Percentiles rank a stretch among this genome's conserved stretches.
Evolutionary conservation across 2,888 invertebrate genomes (phyloP).

Genomic region (Prenolepis imparis): DNA sequence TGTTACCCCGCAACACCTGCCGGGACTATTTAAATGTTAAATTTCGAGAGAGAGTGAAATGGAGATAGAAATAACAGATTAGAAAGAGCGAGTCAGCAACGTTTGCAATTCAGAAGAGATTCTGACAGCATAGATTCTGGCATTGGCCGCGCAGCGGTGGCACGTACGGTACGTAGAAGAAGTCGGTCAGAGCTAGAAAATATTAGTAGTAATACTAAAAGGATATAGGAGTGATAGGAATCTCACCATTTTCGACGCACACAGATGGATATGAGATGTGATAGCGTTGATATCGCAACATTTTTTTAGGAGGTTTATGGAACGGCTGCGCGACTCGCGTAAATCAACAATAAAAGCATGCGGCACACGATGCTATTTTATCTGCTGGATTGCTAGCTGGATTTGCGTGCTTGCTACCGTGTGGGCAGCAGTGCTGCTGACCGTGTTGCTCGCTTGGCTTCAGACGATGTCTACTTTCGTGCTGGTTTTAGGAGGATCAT

Average conservation of each 20-base stretch:
- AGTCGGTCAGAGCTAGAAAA: conserved; percentile 85
- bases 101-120: conserved; percentile 78
- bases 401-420: too few species aligned
- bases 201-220: conserved; percentile 83
- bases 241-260: conserved; percentile 86
- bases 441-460: too few species aligned
- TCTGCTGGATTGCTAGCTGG: too few species aligned
- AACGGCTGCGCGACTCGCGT: conserved; percentile 78
- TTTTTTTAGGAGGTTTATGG: conserved; percentile 70
- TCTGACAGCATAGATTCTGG: conserved; percentile 81
- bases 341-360: too few species aligned
- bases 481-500: too few species aligned
- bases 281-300: conserved; percentile 85
- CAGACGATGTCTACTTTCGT: too few species aligned
- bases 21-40: conserved; percentile 81
- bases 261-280: conserved; percentile 86
- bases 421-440: too few species aligned
- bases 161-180: conserved; percentile 82
- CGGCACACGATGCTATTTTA: too few species aligned
- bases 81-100: conserved; percentile 70
- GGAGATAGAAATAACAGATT: conserved; percentile 33
- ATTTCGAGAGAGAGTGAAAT: conserved; percentile 73
- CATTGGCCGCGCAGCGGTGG: conserved; percentile 82
- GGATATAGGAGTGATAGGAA: conserved; percentile 84
- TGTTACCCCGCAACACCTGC: conserved; percentile 84